Evolutionary conservation across 2,888 invertebrate species (phyloP), one percentile per base, ranked within the genome.

Genomic region (Platycheirus rosarum): DNA sequence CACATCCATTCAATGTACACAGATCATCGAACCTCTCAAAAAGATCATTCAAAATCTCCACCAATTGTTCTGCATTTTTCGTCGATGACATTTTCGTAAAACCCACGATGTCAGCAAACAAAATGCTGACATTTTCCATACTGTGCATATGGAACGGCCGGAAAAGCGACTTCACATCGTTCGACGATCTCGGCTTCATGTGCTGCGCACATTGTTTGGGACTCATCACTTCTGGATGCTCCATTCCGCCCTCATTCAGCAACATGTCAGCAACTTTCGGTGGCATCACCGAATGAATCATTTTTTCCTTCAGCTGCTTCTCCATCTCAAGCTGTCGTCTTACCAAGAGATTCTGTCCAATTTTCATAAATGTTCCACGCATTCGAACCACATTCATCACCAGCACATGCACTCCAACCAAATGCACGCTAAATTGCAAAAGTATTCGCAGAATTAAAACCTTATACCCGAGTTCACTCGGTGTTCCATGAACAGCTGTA

Each of bases 241-340:
- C 89, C 9, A 87, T 40, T 91, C 92, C 86, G 87, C 95, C 93
- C 87, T 96, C 96, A 84, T 94, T 94, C 92, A 97, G 93, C 63
- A 97, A 89, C 95, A 96, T 96, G 85, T 94, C 93, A 2, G 97
- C 97, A 1, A 98, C 96, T 88, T 95, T 96, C 0, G 97, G 97
- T 7, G 98, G 98, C 98, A 98, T 98, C 74, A 99, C 96, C 20
- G 98, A 98, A 89, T 96, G 96, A 86, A 97, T 98, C 98, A 98
- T 98, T 89, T 97, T 97, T 89, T 98, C 97, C 89, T 98, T 98
- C 48, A 98, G 92, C 88, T 96, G 95, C 87, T 97, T 97, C 89
- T 98, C 98, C 92, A 96, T 94, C 91, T 97, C 97, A 74, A 98
- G 91, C 89, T 98, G 97, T 62, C 95, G 93, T 29, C 97, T 92